Evolutionary conservation across 2,888 invertebrate genomes (phyloP), one percentile per base, ranked within the genome.

Genomic region (Temnothorax ravouxi): DNA sequence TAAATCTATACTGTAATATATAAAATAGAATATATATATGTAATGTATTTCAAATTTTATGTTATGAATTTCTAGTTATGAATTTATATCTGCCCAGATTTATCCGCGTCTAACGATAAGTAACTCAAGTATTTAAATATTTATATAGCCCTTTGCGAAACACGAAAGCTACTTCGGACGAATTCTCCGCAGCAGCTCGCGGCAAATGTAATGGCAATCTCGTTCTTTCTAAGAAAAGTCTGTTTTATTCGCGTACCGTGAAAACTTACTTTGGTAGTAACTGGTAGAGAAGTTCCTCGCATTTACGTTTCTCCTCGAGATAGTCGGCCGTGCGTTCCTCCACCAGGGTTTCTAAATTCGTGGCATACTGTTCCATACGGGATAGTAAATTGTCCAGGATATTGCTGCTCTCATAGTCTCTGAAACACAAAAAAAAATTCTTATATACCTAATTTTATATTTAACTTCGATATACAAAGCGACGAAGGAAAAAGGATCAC

Each of bases 361-460:
- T 99, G 52, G 99, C 99, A 94, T 99, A 99, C 95, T 99, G 98
- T 95, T 99, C 99, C 99, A 99, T 99, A 89, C 99, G 98, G 81
- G 98, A 98, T 72, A 98, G 96, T 85, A 99, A 96, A 95, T 99
- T 99, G 95, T 99, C 99, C 92, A 99, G 96, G 89, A 99, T 98
- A 95, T 99, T 99, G 89, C 98, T 98, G 93, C 98, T 98, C 95
- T 98, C 98, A 95, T 98, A 97, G 93, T 97, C 97, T 95, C 98
- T 98, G 96, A 84, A 93, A 93, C 8, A 66, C 64, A 47, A 2
- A 66, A 69, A 11, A 2, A 56, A 11, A 25, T 15, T 59, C 6
- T 44, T 52, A n/a, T n/a, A n/a, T n/a, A 21, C 25, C 21, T 80
- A 41, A 61, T 74, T 71, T 52, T 3, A 15, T 29, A 66, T 47